Percentiles rank a stretch among this genome's conserved stretches.
Conservation (phyloP, 2,888 invertebrate genomes). For the Hyppa rectilinea region DNA sequence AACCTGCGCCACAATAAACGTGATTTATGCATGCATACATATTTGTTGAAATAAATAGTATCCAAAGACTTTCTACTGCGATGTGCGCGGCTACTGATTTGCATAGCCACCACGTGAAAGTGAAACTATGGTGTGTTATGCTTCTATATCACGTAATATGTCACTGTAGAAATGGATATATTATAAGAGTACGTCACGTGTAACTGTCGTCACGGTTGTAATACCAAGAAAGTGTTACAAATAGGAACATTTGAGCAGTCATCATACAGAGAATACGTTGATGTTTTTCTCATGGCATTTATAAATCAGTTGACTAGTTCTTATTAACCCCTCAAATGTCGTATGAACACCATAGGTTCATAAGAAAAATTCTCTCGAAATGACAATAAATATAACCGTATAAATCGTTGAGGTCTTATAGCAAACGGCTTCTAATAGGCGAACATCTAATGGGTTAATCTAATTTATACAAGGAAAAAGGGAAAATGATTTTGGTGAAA, state of each 20-base stretch:
- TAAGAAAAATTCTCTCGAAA: too few species aligned
- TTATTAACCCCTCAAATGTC: too few species aligned
- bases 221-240: slow-evolving; percentile 45
- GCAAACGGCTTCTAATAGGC: too few species aligned
- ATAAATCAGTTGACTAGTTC: not conserved
- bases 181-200: slow-evolving; percentile 33
- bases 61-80: slow-evolving; percentile 51
- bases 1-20: not conserved
- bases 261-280: not conserved
- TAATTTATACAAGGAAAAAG: too few species aligned
- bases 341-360: too few species aligned
- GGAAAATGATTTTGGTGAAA: too few species aligned
- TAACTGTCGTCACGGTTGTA: slow-evolving; percentile 46
- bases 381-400: too few species aligned
- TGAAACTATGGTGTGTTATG: slow-evolving; percentile 45
- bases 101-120: slow-evolving; percentile 56
- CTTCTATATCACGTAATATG: slow-evolving; percentile 50
- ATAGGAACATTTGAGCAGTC: not conserved
- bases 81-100: slow-evolving; percentile 47
- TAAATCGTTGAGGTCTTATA: too few species aligned
- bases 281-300: not conserved
- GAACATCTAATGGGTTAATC: too few species aligned
- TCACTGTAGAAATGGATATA: slow-evolving; percentile 41
- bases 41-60: slow-evolving; percentile 34
- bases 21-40: slow-evolving; percentile 16